Evolutionary conservation across 1,140 invertebrate species (phyloP).

Genomic region (Reticulitermes speratus): DNA sequence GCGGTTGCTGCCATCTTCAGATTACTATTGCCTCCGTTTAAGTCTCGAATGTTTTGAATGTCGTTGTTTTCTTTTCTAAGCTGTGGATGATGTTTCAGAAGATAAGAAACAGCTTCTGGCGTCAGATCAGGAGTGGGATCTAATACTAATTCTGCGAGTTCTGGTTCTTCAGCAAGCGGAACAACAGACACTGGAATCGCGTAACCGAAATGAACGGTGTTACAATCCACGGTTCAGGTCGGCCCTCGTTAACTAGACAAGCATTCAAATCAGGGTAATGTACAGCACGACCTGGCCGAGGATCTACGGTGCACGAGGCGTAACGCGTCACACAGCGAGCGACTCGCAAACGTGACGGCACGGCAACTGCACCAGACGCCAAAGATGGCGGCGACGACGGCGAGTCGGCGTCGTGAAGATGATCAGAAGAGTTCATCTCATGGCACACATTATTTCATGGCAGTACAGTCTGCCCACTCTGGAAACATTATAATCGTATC

Average conservation of each 20-base stretch:
- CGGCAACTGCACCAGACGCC: slow-evolving; percentile 22
- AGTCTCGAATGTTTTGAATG: background rate
- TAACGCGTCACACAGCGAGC: slow-evolving; percentile 44
- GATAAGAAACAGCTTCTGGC: slow-evolving; percentile 41
- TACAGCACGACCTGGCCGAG: slow-evolving; percentile 50
- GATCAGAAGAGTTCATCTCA: background rate
- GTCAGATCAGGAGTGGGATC: slow-evolving; percentile 36
- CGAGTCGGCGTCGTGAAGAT: background rate
- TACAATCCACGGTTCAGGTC: slow-evolving; percentile 47
- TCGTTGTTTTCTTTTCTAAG: slow-evolving; percentile 31
- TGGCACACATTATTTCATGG: background rate
- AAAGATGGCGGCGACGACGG: slow-evolving; percentile 15
- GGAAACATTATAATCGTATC: background rate
- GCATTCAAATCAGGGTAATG: slow-evolving; percentile 54
- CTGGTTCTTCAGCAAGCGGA: slow-evolving; percentile 42
- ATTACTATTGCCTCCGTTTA: background rate
- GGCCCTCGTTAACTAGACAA: slow-evolving; percentile 48
- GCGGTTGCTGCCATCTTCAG: slow-evolving; percentile 61
- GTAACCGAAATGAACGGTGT: slow-evolving; percentile 58
- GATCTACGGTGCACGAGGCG: slow-evolving; percentile 47
- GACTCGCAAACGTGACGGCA: slow-evolving; percentile 35
- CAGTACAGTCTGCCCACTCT: background rate
- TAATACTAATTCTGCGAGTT: slow-evolving; percentile 46
- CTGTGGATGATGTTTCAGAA: slow-evolving; percentile 45
- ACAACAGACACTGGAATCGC: slow-evolving; percentile 55